Percentiles rank a stretch among this genome's conserved stretches.
Evolutionary conservation across 2,888 invertebrate species (phyloP).

Genomic region (Mayetiola destructor): DNA sequence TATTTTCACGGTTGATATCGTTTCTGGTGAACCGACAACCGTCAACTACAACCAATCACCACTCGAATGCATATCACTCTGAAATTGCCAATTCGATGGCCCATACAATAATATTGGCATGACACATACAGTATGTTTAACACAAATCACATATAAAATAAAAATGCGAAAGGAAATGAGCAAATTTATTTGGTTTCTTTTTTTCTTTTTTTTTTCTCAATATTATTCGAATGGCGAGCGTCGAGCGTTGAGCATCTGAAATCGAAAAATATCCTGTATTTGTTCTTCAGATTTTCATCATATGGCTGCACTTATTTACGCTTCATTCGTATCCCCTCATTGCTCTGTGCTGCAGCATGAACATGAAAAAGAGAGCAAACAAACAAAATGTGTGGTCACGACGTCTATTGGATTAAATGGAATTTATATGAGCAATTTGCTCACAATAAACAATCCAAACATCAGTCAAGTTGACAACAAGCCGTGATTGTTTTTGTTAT

Average conservation of each 20-base stretch:
- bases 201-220: too few species aligned
- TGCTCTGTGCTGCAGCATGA: background rate
- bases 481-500: constrained; percentile 1
- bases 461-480: background rate
- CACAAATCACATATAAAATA: constrained; percentile 8
- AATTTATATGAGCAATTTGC: constrained; percentile 11
- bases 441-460: constrained; percentile 11
- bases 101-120: too few species aligned
- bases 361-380: background rate
- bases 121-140: too few species aligned
- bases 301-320: background rate
- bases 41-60: too few species aligned
- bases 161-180: constrained; percentile 1
- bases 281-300: background rate
- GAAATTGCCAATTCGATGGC: too few species aligned
- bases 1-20: too few species aligned
- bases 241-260: too few species aligned
- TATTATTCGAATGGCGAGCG: too few species aligned
- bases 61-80: too few species aligned
- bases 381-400: background rate
- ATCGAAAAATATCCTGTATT: too few species aligned
- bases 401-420: constrained; percentile 12
- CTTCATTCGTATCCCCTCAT: background rate
- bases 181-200: background rate
- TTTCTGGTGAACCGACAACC: background rate